phyloP scores from a whole-genome alignment of 2,113 vertebrate genomes.

The Geococcyx californianus region DNA sequence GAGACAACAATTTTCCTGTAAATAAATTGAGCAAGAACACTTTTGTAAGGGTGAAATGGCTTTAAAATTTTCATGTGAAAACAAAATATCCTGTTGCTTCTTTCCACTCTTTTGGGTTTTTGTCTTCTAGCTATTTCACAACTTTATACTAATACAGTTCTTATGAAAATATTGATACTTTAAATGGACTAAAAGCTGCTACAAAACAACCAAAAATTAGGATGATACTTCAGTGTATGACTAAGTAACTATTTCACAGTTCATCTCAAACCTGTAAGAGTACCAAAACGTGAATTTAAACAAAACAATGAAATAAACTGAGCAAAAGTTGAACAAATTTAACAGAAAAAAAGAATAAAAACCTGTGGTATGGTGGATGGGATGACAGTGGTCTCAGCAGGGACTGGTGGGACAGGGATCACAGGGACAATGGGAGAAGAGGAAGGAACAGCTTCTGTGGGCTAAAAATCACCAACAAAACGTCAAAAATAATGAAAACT shows the following conservation, averaged over 20 bases:
- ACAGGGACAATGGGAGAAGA: conserved; percentile 93
- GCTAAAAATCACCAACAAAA: conserved; percentile 87
- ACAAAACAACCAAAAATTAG: background rate
- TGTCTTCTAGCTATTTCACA: background rate
- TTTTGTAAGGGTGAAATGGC: background rate
- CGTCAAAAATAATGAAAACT: conserved; percentile 60
- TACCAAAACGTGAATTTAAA: background rate
- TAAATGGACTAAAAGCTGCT: background rate
- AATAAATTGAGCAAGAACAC: background rate
- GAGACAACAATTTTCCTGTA: background rate
- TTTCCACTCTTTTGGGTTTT: background rate
- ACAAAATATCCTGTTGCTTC: background rate
- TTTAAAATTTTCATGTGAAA: background rate
- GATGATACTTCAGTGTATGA: background rate
- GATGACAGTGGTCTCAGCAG: conserved; percentile 88
- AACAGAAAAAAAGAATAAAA: conserved; percentile 76
- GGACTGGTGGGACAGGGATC: conserved; percentile 92
- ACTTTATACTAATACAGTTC: background rate
- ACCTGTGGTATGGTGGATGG: conserved; percentile 89
- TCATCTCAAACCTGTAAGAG: background rate
- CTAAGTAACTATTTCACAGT: background rate
- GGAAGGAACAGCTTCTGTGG: conserved; percentile 88
- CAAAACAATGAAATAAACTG: conserved; percentile 35
- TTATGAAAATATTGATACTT: background rate
- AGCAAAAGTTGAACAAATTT: background rate